These are phyloP conservation scores for Thyatira batis DNA, from an alignment of 2,888 invertebrate genomes.

Conservation along the genomic window DNA sequence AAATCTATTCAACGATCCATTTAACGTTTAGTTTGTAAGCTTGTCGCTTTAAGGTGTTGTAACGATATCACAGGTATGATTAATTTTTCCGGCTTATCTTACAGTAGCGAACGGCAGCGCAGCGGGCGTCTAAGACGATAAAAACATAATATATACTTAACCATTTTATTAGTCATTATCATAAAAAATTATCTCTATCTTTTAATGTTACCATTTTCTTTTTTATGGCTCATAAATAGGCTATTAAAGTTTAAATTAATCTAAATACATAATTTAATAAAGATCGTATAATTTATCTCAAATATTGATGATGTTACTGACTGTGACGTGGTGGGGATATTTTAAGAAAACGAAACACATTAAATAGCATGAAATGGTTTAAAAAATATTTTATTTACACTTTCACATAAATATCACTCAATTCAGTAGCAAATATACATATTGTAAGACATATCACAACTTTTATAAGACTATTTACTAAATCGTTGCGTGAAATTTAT, in stretches of 20 bases:
- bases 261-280: neutral
- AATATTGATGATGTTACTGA: neutral
- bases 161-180: neutral
- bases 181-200: neutral
- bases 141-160: neutral
- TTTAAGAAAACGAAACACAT: neutral
- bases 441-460: constrained; percentile 42
- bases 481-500: constrained; percentile 12
- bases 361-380: constrained; percentile 6
- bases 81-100: too few species aligned
- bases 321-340: too few species aligned
- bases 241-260: neutral
- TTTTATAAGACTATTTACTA: constrained; percentile 22
- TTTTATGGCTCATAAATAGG: neutral
- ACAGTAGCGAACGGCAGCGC: too few species aligned
- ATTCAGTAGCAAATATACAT: constrained; percentile 24
- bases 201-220: neutral
- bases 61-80: too few species aligned
- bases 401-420: constrained; percentile 28
- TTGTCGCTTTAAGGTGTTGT: too few species aligned
- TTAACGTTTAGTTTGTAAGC: too few species aligned
- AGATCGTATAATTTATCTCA: neutral
- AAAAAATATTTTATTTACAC: constrained; percentile 32
- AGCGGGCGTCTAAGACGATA: too few species aligned
- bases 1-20: too few species aligned